phyloP scores from a whole-genome alignment of 37 sponge, comb jelly and placozoan genomes.

The Agelas oroides region DNA sequence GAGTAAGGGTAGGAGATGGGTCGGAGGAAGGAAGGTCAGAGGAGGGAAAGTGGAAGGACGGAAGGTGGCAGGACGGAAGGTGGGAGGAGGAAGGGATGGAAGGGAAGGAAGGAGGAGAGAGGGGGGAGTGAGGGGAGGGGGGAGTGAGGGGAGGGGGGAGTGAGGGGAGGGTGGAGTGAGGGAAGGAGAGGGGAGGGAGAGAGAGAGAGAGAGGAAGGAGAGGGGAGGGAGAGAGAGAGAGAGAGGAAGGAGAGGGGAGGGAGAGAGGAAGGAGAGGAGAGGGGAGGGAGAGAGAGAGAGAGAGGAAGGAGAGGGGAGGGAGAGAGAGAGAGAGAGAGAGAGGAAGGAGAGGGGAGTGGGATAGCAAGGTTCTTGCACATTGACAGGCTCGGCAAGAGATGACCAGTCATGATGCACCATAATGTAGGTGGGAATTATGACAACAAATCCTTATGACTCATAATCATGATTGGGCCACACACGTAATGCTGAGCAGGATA shows the following conservation, averaged over 20 bases:
- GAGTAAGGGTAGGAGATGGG: no score
- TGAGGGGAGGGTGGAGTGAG: constrained; percentile 7
- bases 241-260: neutral
- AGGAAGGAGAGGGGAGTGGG: neutral
- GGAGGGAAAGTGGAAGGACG: no score
- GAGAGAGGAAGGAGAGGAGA: neutral
- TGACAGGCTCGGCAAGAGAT: neutral
- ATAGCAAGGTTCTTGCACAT: no score
- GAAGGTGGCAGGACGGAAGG: no score
- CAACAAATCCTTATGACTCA: no score
- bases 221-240: neutral
- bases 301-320: constrained; percentile 5
- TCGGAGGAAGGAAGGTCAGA: no score
- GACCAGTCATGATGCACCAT: neutral
- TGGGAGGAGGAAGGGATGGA: no score
- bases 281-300: constrained; percentile 8
- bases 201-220: neutral
- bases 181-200: neutral
- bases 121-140: no score
- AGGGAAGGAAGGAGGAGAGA: no score
- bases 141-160: neutral
- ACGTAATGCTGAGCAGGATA: no score
- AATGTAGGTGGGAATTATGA: neutral
- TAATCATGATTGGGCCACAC: no score
- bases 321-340: constrained; percentile 14